Base-by-base conservation (phyloP, 1,140 invertebrate genomes). In the Drosophila lacteicornis region DNA sequence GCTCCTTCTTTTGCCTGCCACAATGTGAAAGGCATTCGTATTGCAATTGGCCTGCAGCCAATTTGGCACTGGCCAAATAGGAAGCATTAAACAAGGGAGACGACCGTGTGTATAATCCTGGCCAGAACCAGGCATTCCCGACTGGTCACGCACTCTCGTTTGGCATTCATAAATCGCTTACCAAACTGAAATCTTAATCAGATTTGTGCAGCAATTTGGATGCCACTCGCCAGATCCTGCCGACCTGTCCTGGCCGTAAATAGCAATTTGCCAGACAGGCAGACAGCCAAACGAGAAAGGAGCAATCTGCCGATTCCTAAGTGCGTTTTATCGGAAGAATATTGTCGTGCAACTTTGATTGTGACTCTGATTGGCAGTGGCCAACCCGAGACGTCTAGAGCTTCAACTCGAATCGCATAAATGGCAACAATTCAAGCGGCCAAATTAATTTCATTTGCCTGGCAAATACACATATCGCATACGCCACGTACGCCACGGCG, bases 121-220 rank as follows among this genome's bases (percentile, higher is more conserved):
- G 27, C 50, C 50, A 71, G 70, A 40, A 59, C 17, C 46, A 30
- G 40, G n/a, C 6, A 38, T 30, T 45, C 27, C 55, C 15, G 38
- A 33, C 57, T 80, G 63, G 55, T 70, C 66, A 56, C 42, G 82
- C 51, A 83, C 75, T 60, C 58, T 63, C 66, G 50, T 76, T 71
- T 77, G 66, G 58, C 71, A 79, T 77, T 73, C 83, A 87, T 83
- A 86, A 86, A 87, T 85, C 83, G 82, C 69, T 86, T 85, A 79
- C 57, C 61, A 60, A 80, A 76, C 65, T 80, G 75, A 85, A 82
- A 79, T 74, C 75, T 86, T 86, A 80, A 86, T 87, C 83, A 82
- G 83, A 86, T 87, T 87, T 86, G 79, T 56, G 67, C 82, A 74
- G 67, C 78, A 85, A 78, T 74, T 78, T 69, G 58, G 77, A 63